Conservation (phyloP, 1,140 invertebrate genomes). For the Drosophila cardini region DNA sequence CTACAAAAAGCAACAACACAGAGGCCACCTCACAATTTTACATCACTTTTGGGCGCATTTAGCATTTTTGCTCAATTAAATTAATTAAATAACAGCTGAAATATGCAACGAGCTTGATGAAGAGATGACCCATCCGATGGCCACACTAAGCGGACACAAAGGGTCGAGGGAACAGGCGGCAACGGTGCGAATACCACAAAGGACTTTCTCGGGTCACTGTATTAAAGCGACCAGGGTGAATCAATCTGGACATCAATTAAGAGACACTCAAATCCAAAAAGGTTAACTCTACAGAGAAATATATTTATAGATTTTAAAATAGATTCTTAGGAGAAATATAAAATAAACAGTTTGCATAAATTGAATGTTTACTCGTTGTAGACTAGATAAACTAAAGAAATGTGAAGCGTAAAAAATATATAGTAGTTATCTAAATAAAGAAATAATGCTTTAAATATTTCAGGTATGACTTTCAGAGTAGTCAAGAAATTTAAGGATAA, state of each 20-base stretch:
- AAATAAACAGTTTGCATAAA: too few relatives aligned
- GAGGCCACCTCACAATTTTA: slow-evolving; percentile 43
- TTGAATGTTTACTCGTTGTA: too few relatives aligned
- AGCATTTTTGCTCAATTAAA: slow-evolving; percentile 71
- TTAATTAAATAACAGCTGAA: slow-evolving; percentile 69
- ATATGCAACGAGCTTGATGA: slow-evolving; percentile 36
- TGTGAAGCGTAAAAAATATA: too few relatives aligned
- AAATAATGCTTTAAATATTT: too few relatives aligned
- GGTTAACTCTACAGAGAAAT: neutral
- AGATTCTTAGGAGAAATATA: too few relatives aligned
- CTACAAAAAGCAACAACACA: slow-evolving; percentile 26
- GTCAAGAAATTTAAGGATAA: too few relatives aligned
- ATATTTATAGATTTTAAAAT: too few relatives aligned
- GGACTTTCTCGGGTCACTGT: neutral
- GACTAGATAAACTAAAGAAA: too few relatives aligned
- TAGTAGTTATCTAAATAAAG: too few relatives aligned
- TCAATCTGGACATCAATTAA: neutral
- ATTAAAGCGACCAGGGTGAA: neutral
- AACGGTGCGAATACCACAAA: neutral
- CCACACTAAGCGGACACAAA: slow-evolving; percentile 3
- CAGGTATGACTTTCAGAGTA: too few relatives aligned
- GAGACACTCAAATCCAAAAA: neutral
- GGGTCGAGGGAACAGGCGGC: neutral
- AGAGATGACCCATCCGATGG: slow-evolving; percentile 27
- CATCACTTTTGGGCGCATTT: slow-evolving; percentile 66